These are phyloP conservation scores for Pristionchus japonicus DNA, from an alignment of 2,888 invertebrate genomes.

Conservation along the genomic window DNA sequence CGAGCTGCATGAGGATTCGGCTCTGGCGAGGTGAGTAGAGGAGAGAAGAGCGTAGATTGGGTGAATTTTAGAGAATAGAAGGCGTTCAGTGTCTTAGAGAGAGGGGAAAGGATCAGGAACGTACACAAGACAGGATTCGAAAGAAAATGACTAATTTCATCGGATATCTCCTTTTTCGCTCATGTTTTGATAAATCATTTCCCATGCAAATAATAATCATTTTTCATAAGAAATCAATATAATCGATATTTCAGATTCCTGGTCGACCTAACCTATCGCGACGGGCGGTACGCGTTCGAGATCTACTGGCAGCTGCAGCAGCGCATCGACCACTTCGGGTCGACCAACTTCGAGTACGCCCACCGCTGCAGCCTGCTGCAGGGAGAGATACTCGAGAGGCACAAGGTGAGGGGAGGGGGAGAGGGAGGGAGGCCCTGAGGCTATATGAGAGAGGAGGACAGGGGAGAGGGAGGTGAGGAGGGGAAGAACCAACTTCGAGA, in stretches of 20 bases:
- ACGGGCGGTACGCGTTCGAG: conserved; percentile 92
- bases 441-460: too few species aligned
- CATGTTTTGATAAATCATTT: too few species aligned
- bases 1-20: conserved; percentile 90
- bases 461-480: too few species aligned
- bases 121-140: too few species aligned
- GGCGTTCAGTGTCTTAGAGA: too few species aligned
- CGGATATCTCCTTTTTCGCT: too few species aligned
- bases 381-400: conserved; percentile 84
- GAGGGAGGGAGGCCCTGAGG: too few species aligned
- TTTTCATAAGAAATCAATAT: too few species aligned
- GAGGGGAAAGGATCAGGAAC: too few species aligned
- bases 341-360: conserved; percentile 73
- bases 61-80: too few species aligned
- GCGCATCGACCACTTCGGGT: conserved; percentile 74
- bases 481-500: conserved; percentile 67
- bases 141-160: too few species aligned
- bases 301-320: conserved; percentile 87
- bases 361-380: conserved; percentile 88
- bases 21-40: conserved; percentile 81
- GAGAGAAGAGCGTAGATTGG: background rate
- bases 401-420: conserved; percentile 82
- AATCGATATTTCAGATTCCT: conserved; percentile 81
- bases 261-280: conserved; percentile 86
- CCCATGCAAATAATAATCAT: too few species aligned